Evolutionary conservation across 1,140 invertebrate genomes (phyloP), one percentile per base, ranked within the genome.

Genomic region (Atta texana): DNA sequence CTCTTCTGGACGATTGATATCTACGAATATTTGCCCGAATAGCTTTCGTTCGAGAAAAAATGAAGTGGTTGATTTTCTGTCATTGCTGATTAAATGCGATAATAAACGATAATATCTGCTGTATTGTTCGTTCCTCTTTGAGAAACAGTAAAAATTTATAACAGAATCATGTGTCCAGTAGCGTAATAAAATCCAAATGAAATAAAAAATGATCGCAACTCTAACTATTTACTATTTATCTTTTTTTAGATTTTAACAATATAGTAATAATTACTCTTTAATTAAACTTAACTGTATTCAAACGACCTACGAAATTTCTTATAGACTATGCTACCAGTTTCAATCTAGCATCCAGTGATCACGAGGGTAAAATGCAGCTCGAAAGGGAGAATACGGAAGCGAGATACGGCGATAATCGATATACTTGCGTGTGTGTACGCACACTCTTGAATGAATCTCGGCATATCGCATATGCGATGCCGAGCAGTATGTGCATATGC

Each of bases 401-500:
- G 61, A 69, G 69, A 78, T 69, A 69, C 77, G 49, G 49, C 31
- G 74, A 61, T 71, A 71, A 86, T 66, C 64, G 71, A 66, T 74
- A 77, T 89, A 44, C 57, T 57, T 49, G 66, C 4, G 87, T 80
- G 68, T 63, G 53, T 71, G 55, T 57, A 51, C 53, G 24, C 55
- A 69, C 49, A 63, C 61, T 71, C 75, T 77, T 59, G 76, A 44
- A 81, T 12, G 59, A 53, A 64, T 64, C 78, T 66, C 86, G 53
- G 21, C 72, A 64, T 87, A 74, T 85, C 80, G 89, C 90, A 86
- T 91, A 88, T 84, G 87, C 59, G 84, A 68, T 49, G 69, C 74
- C 86, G 84, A 49, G 85, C 82, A 85, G 76, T 90, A 88, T 92
- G 92, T 92, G 92, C 92, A 94, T 94, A 94, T 94, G 94, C 93